These are phyloP conservation scores for Notolabrus celidotus DNA, from an alignment of 2,797 vertebrate species.

Conservation along the genomic window DNA sequence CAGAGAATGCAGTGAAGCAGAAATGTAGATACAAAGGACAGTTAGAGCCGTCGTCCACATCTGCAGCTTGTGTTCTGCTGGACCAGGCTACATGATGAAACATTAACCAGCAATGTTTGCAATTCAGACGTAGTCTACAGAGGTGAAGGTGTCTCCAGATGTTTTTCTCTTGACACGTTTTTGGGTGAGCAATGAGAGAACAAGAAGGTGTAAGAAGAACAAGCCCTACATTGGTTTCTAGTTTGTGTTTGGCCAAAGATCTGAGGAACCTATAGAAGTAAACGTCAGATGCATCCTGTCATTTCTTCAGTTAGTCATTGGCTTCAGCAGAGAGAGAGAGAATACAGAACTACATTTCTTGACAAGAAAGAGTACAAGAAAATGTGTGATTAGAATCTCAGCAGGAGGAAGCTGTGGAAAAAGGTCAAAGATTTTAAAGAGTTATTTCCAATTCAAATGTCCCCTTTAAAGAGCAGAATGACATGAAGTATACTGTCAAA, in stretches of 20 bases:
- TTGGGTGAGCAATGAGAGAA: not conserved
- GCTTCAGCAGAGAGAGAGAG: not conserved
- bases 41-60: not conserved
- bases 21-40: not conserved
- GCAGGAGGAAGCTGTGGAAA: not conserved
- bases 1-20: constrained; percentile 15
- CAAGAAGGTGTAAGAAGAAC: not conserved
- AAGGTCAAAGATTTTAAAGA: not conserved
- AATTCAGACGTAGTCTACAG: too few relatives aligned
- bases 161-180: not conserved
- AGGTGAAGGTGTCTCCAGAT: not conserved
- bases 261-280: too few relatives aligned
- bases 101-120: constrained; percentile 3
- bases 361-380: not conserved
- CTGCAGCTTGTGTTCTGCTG: not conserved
- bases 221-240: too few relatives aligned
- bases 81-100: constrained; percentile 5
- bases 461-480: not conserved
- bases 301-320: not conserved
- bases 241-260: too few relatives aligned
- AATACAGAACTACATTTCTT: not conserved
- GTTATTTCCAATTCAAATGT: not conserved
- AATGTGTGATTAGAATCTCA: not conserved
- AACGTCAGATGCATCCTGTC: too few relatives aligned
- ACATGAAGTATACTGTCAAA: too few relatives aligned